A percentile compares a stretch with the other conserved stretches of the same genome.
Evolutionary conservation across 2,888 invertebrate species (phyloP).

Genomic region (Epicampocera succincta): DNA sequence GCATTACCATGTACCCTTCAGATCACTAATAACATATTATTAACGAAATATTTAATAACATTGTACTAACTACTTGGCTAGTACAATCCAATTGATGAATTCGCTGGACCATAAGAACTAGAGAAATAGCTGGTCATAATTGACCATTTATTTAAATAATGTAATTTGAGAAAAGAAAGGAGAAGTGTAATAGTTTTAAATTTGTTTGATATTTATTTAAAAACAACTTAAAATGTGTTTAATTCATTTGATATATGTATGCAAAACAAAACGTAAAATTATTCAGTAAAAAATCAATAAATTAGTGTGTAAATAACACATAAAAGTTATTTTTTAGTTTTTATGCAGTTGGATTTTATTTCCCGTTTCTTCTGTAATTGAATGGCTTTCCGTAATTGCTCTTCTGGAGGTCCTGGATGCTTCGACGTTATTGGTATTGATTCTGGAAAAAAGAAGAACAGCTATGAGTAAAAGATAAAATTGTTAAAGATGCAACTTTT

Average conservation of each 20-base stretch:
- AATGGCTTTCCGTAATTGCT: constrained; percentile 21
- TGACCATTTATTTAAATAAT: constrained; percentile 11
- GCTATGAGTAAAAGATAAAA: no score
- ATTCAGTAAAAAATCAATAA: no score
- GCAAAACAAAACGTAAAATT: constrained; percentile 7
- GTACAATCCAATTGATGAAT: constrained; percentile 20
- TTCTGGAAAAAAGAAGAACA: constrained; percentile 19
- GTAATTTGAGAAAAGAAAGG: constrained; percentile 9
- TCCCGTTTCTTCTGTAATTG: constrained; percentile 24
- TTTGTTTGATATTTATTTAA: constrained; percentile 17
- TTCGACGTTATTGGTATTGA: constrained; percentile 24
- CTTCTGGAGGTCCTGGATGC: constrained; percentile 16
- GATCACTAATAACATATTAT: constrained; percentile 1
- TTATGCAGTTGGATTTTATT: constrained; percentile 21
- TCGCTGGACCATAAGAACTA: constrained; percentile 13
- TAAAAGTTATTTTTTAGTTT: constrained; percentile 14
- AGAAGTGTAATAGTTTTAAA: constrained; percentile 9
- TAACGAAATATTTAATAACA: constrained; percentile 2
- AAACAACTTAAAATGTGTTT: constrained; percentile 8
- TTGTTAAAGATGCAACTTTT: no score
- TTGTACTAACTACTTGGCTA: constrained; percentile 9
- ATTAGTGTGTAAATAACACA: not conserved
- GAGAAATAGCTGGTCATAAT: not conserved
- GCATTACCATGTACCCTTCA: no score
- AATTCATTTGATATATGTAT: not conserved